phyloP scores from a whole-genome alignment of 2,888 invertebrate species.

The Pollenia amentaria region DNA sequence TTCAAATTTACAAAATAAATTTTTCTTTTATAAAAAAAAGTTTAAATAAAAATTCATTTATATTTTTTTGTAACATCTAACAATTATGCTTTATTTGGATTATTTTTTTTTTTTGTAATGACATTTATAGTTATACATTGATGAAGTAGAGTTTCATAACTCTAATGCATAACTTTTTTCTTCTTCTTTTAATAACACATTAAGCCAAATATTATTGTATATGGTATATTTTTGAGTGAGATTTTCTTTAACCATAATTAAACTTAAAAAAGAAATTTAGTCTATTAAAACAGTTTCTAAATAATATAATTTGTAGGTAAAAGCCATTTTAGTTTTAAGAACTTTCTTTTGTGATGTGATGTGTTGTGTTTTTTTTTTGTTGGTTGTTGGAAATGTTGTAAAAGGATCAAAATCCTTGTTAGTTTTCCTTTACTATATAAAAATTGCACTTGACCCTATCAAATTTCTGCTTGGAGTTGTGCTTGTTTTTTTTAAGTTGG shows the following conservation, averaged over 20 bases:
- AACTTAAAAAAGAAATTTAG: slow-evolving; percentile 37
- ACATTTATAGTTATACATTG: slow-evolving; percentile 37
- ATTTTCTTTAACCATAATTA: slow-evolving; percentile 10
- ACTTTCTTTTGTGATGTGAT: slow-evolving; percentile 40
- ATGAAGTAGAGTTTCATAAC: slow-evolving; percentile 51
- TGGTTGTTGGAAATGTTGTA: slow-evolving; percentile 51
- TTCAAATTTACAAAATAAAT: not conserved
- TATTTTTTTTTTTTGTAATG: slow-evolving; percentile 40
- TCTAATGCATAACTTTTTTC: slow-evolving; percentile 38
- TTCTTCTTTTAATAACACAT: slow-evolving; percentile 41
- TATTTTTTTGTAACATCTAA: slow-evolving; percentile 71
- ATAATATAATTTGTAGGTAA: slow-evolving; percentile 44
- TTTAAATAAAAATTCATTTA: slow-evolving; percentile 46
- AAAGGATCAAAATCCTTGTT: slow-evolving; percentile 24
- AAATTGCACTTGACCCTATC: slow-evolving; percentile 43
- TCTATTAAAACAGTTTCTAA: slow-evolving; percentile 40
- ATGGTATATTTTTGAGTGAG: slow-evolving; percentile 16
- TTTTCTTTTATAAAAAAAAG: slow-evolving; percentile 5
- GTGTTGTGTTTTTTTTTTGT: slow-evolving; percentile 5
- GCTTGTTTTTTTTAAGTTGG: not conserved
- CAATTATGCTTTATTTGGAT: slow-evolving; percentile 68
- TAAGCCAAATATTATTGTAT: slow-evolving; percentile 58
- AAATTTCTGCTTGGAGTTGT: slow-evolving; percentile 40
- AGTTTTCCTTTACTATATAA: slow-evolving; percentile 32
- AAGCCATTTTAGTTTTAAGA: slow-evolving; percentile 50